Base-by-base conservation (phyloP, 2,888 invertebrate species). In the Antheraea assamensis region DNA sequence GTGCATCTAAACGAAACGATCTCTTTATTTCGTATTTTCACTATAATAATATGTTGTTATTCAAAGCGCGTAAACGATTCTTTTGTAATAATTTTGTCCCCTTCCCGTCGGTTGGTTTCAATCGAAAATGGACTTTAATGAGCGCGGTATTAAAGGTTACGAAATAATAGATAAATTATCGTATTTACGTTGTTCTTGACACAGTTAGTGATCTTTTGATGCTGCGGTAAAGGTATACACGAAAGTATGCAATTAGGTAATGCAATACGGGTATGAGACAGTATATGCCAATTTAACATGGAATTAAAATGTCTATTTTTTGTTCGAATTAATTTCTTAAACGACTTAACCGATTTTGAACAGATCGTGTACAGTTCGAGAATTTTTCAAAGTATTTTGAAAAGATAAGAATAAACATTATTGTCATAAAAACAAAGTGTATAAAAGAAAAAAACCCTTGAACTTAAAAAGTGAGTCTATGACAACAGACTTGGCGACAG, bases 151-250 rank as follows among this genome's bases (percentile, higher is more conserved):
- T 30, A 68, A 49, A 47, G 68, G 52, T 72, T 71, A 35, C 47
- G 68, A 52, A 47, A 52, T 66, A 71, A 68, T 24, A 66, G 49
- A 55, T 66, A 35, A 71, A 74, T 55, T 68, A 66, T 35, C 64
- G 66, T 73, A 70, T 74, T 74, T 71, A 68, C 55, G 31, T 74
- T 71, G 89, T 75, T 90, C 92, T 92, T 92, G 92, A 92, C 93
- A 92, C 85, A 90, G 87, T 88, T 92, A 82, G 80, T 77, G 88
- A 88, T 88, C 81, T 82, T 82, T 82, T 81, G 83, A 83, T 76
- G 77, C 75, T 78, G 76, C 72, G 73, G 76, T 75, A 81, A 35
- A 68, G 68, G 68, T 77, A 77, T 70, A 42, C 47, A 27, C 21
- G 58, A 30, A n/a, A 64, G 27, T 64, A 30, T 30, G 30, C 61